Conservation (phyloP, 2,888 invertebrate species). For the Drosophila lacicola region DNA sequence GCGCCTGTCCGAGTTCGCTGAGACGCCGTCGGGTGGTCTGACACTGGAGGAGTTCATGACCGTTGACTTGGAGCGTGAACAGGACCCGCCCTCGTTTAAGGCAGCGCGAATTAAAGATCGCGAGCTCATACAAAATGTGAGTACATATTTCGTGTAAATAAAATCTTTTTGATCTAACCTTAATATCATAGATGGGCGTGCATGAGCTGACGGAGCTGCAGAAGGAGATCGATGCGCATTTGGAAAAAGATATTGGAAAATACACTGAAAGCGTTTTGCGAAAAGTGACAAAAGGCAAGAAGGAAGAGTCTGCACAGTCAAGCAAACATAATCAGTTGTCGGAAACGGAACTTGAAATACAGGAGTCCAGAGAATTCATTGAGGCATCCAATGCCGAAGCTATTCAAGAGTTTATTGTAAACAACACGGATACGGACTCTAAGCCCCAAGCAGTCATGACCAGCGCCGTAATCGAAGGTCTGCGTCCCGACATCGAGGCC, state of each 20-base stretch:
- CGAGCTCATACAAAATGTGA: slow-evolving; percentile 92
- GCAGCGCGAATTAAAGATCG: slow-evolving; percentile 95
- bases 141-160: not conserved
- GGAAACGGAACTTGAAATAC: slow-evolving; percentile 81
- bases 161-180: not conserved
- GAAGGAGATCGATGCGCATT: slow-evolving; percentile 92
- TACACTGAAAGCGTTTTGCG: slow-evolving; percentile 78
- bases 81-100: slow-evolving; percentile 97
- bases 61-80: slow-evolving; percentile 97
- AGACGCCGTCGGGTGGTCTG: slow-evolving; percentile 97
- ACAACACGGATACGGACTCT: slow-evolving; percentile 44
- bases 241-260: slow-evolving; percentile 89
- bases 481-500: slow-evolving; percentile 91
- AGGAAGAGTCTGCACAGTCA: slow-evolving; percentile 4
- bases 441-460: slow-evolving; percentile 34
- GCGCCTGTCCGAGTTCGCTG: slow-evolving; percentile 96
- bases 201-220: slow-evolving; percentile 92
- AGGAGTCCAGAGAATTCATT: slow-evolving; percentile 85
- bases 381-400: slow-evolving; percentile 85
- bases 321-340: slow-evolving; percentile 14
- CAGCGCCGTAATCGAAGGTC: slow-evolving; percentile 74
- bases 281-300: slow-evolving; percentile 32
- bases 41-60: slow-evolving; percentile 99
- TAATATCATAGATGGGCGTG: slow-evolving; percentile 84
- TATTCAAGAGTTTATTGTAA: slow-evolving; percentile 84